Evolutionary conservation across 1,140 invertebrate species (phyloP), one percentile per base, ranked within the genome.

Genomic region (Lerema accius): DNA sequence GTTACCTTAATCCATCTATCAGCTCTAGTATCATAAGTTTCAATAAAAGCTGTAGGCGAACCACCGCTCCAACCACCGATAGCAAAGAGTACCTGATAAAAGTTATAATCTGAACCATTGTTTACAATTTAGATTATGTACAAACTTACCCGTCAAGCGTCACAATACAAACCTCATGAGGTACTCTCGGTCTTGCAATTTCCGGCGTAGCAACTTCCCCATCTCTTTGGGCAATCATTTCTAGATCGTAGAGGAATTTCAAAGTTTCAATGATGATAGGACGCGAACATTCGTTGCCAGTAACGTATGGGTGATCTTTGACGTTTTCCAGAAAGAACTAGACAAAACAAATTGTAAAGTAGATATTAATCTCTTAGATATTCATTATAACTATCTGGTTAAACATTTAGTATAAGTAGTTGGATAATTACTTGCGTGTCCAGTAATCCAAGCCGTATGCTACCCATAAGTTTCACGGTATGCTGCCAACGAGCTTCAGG

Each of bases 21-120:
- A 14, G 94, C 94, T 73, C 94, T 92, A 1, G 92, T 94, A 59
- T 96, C 96, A 82, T 96, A 96, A 0, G 94, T 95, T 80, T 97
- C 96, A 37, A 96, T 93, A 72, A 94, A 94, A 63, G 93, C 95
- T 11, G 95, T 96, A 0, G 95, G 95, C 3, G 94, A 94, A 9
- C 95, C 95, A 6, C 94, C 94, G 73, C 94, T 96, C 96, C 96
- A 97, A 0, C 96, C 96, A 4, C 95, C 95, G 56, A 96, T 93
- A 0, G 94, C 94, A 73, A 96, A 95, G 0, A 96, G 82, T 16
- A 91, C 88, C 87, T 90, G 43, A 9, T 42, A 63, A 48, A 53
- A 48, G 10, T 46, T 35, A 40, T 45, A 1, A 11, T 23, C 32
- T 4, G 40, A 32, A 32, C 4, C 3, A 32, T 32, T n/a, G n/a